phyloP scores from a whole-genome alignment of 2,888 invertebrate species.

The Drosophila kuntzei region DNA sequence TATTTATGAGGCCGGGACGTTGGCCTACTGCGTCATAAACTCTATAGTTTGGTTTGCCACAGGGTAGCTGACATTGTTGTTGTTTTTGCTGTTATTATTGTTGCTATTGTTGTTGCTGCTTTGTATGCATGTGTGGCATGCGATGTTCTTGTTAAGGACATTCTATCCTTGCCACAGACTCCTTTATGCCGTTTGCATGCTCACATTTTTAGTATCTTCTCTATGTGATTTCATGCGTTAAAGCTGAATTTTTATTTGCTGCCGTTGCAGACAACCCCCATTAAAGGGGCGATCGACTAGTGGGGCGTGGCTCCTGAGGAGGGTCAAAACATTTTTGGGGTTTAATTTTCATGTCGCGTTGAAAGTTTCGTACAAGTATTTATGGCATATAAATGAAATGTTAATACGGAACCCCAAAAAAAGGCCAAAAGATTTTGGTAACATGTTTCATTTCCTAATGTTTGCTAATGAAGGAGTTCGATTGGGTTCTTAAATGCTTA shows the following conservation, averaged over 20 bases:
- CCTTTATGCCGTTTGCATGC: constrained; percentile 65
- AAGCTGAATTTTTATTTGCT: constrained; percentile 74
- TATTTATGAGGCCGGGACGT: constrained; percentile 78
- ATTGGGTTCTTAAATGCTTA: constrained; percentile 65
- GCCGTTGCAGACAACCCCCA: constrained; percentile 48
- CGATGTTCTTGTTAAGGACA: constrained; percentile 43
- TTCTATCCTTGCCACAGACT: constrained; percentile 51
- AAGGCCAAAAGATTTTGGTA: constrained; percentile 18
- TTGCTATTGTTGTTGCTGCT: constrained; percentile 38
- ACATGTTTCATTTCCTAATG: constrained; percentile 51
- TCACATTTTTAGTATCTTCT: constrained; percentile 77
- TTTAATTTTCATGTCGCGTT: constrained; percentile 77
- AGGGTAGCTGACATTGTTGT: constrained; percentile 43
- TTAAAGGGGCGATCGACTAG: constrained; percentile 19
- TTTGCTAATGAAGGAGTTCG: constrained; percentile 75
- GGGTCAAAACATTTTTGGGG: constrained; percentile 22
- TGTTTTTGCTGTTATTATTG: constrained; percentile 14
- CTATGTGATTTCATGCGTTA: constrained; percentile 81
- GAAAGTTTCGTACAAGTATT: constrained; percentile 72
- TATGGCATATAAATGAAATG: constrained; percentile 76
- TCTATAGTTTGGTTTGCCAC: constrained; percentile 68
- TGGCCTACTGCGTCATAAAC: constrained; percentile 81
- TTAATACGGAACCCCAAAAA: constrained; percentile 23
- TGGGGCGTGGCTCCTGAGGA: constrained; percentile 21
- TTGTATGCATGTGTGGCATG: constrained; percentile 52